A percentile compares a stretch with the other conserved stretches of the same genome.
Evolutionary conservation across 1,140 invertebrate species (phyloP).

Genomic region (Hyphantria cunea): DNA sequence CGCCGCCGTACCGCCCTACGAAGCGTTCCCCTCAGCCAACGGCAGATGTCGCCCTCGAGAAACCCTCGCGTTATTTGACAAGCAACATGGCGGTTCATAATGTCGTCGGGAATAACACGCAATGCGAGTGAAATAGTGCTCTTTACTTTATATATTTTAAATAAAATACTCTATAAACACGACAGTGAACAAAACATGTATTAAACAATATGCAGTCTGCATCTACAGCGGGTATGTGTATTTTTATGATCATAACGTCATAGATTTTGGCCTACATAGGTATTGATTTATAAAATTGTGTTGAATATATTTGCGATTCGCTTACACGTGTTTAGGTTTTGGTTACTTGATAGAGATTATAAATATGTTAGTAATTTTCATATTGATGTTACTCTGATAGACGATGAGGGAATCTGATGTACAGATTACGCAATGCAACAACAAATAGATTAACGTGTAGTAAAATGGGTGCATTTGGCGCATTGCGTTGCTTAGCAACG

Average conservation of each 20-base stretch:
- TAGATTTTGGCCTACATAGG: slow-evolving; percentile 38
- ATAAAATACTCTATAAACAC: slow-evolving; percentile 13
- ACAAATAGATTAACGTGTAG: slow-evolving; percentile 22
- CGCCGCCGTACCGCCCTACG: slow-evolving; percentile 18
- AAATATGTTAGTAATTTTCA: no score
- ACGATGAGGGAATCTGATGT: no score
- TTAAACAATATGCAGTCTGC: slow-evolving; percentile 39
- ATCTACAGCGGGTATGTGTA: slow-evolving; percentile 46
- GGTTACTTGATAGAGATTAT: neutral
- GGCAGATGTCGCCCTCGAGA: slow-evolving; percentile 54
- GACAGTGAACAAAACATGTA: slow-evolving; percentile 27
- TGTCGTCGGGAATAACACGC: slow-evolving; percentile 48
- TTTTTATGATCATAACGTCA: slow-evolving; percentile 38
- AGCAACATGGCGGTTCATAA: slow-evolving; percentile 61
- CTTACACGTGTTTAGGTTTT: slow-evolving; percentile 4
- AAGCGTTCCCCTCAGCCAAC: slow-evolving; percentile 37
- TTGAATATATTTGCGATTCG: slow-evolving; percentile 31
- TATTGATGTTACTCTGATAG: no score
- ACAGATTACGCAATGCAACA: slow-evolving; percentile 25
- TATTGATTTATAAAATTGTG: slow-evolving; percentile 58
- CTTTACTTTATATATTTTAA: neutral
- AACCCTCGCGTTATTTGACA: slow-evolving; percentile 38
- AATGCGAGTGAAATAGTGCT: slow-evolving; percentile 45
- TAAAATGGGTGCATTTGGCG: slow-evolving; percentile 48
- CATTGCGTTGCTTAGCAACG: slow-evolving; percentile 66